phyloP scores from a whole-genome alignment of 2,888 invertebrate species.

The Megaustenia siamemsis region DNA sequence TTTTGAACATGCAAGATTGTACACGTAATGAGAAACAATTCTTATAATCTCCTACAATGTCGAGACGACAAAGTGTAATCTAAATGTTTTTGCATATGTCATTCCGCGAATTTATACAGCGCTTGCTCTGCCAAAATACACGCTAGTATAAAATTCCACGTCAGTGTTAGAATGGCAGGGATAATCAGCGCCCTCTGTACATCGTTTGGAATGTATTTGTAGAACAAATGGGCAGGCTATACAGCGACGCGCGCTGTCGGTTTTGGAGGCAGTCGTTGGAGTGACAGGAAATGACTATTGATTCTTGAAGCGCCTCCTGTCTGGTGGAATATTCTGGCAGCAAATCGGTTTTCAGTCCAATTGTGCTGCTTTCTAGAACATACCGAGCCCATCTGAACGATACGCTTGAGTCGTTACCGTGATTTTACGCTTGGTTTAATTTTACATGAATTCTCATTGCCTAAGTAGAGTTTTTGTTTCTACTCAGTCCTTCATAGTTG shows the following conservation, averaged over 20 bases:
- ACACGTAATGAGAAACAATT: too few species aligned
- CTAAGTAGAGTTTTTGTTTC: background rate
- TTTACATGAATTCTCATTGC: conserved; percentile 26
- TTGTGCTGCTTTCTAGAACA: conserved; percentile 16
- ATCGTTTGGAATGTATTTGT: background rate
- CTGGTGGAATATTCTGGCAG: conserved; percentile 17
- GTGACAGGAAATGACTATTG: conserved; percentile 53
- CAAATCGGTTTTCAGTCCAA: conserved; percentile 16
- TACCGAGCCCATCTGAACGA: conserved; percentile 6
- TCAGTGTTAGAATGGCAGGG: background rate
- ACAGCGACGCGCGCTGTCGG: background rate
- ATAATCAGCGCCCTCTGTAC: background rate
- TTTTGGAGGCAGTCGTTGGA: conserved; percentile 41
- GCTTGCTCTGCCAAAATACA: too few species aligned
- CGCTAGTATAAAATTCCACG: background rate
- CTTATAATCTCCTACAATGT: too few species aligned
- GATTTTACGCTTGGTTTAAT: conserved; percentile 26
- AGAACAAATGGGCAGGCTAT: conserved; percentile 14
- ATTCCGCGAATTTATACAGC: too few species aligned
- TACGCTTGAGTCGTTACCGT: background rate
- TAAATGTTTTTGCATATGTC: too few species aligned
- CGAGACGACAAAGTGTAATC: too few species aligned
- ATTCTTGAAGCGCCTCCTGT: conserved; percentile 8
- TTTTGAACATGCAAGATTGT: too few species aligned
- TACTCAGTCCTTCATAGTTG: background rate